A percentile compares a stretch with the other conserved stretches of the same genome.
These are phyloP conservation scores for Acrocephalus kingi DNA, from an alignment of 2,113 vertebrate species.

Conservation along the genomic window DNA sequence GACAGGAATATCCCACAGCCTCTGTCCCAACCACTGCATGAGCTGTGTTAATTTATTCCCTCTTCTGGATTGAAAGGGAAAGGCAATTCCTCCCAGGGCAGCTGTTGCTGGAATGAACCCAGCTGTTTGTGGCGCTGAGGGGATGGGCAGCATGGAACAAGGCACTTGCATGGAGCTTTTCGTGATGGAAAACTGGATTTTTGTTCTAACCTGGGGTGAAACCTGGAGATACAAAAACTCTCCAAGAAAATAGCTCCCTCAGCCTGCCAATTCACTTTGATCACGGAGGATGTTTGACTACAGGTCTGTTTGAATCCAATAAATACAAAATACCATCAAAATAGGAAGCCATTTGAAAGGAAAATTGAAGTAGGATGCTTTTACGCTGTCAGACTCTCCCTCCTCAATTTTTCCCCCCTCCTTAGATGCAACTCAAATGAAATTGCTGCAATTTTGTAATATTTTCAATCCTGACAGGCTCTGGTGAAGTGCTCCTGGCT, in stretches of 20 bases:
- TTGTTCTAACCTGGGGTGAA: not conserved
- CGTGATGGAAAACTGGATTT: not conserved
- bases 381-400: not conserved
- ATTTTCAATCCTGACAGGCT: not conserved
- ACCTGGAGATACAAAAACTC: not conserved
- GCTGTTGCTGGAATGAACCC: not conserved
- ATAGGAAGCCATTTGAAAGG: not conserved
- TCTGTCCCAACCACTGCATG: not conserved
- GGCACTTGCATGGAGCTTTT: not conserved
- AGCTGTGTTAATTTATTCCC: not conserved
- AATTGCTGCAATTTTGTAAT: not conserved
- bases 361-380: not conserved
- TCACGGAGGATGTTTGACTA: not conserved
- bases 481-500: not conserved
- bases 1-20: not conserved
- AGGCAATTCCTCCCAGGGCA: not conserved
- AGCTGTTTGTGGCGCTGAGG: not conserved
- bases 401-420: not conserved
- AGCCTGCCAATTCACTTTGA: not conserved
- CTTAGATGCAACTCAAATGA: not conserved
- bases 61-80: not conserved
- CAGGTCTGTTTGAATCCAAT: not conserved
- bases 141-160: rapidly evolving
- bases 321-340: not conserved
- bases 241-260: not conserved